Conservation (phyloP, 1,140 invertebrate genomes). For the Habropoda laboriosa region DNA sequence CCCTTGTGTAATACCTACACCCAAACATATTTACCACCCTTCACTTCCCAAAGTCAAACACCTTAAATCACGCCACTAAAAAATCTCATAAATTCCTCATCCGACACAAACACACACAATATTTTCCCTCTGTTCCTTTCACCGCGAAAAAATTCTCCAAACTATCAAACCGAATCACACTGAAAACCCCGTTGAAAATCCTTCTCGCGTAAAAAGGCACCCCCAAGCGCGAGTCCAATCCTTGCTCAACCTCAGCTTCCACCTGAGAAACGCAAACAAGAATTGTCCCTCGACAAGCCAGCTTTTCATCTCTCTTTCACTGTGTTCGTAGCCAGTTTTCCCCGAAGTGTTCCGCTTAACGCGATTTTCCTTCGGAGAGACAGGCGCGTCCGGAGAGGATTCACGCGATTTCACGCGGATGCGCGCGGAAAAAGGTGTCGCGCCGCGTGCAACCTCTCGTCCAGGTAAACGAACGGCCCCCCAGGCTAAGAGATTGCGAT, state of each 20-base stretch:
- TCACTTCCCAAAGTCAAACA: too few species aligned
- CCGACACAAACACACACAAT: too few species aligned
- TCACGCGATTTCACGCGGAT: slow-evolving; percentile 54
- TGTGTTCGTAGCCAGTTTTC: slow-evolving; percentile 6
- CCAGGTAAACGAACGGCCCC: slow-evolving; percentile 41
- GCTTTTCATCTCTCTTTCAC: neutral
- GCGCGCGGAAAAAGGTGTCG: slow-evolving; percentile 52
- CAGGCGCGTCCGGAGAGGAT: slow-evolving; percentile 6
- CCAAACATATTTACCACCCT: too few species aligned
- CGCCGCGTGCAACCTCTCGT: slow-evolving; percentile 26
- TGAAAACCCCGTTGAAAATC: neutral
- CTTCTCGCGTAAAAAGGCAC: neutral
- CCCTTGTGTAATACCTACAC: too few species aligned
- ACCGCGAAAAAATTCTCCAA: neutral
- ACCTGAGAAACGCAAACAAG: slow-evolving; percentile 11
- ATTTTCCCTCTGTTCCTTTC: too few species aligned
- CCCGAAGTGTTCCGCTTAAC: slow-evolving; percentile 59
- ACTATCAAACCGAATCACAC: neutral
- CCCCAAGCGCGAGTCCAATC: neutral
- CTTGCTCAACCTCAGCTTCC: neutral
- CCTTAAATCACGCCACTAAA: too few species aligned
- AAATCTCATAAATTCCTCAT: too few species aligned
- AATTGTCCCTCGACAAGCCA: neutral
- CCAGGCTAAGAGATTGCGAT: neutral
- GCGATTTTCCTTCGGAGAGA: slow-evolving; percentile 55